phyloP scores from a whole-genome alignment of 2,888 invertebrate genomes.

The Plemyria rubiginata region DNA sequence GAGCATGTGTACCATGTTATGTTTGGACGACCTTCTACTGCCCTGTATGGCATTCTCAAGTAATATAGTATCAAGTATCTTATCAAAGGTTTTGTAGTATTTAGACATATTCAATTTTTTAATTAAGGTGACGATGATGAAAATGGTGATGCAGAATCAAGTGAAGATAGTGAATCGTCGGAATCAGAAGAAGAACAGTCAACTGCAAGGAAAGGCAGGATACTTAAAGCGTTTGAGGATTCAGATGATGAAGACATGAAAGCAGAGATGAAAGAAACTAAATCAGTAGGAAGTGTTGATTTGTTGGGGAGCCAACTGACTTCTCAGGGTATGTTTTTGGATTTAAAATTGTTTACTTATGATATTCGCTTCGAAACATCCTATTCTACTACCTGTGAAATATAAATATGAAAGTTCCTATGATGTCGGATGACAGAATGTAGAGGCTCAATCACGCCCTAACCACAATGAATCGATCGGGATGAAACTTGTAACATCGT shows the following conservation, averaged over 20 bases:
- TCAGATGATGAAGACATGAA: constrained; percentile 70
- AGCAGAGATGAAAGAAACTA: constrained; percentile 16
- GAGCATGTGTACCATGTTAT: too few species aligned
- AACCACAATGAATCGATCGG: too few species aligned
- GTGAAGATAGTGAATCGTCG: constrained; percentile 61
- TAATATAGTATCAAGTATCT: too few species aligned
- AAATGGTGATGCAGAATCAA: constrained; percentile 53
- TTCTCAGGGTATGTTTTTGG: constrained; percentile 60
- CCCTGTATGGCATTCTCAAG: too few species aligned
- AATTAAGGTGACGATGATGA: constrained; percentile 52
- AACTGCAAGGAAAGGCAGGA: constrained; percentile 67
- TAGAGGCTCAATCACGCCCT: too few species aligned
- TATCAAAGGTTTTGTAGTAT: too few species aligned
- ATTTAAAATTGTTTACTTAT: background rate
- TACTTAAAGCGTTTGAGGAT: constrained; percentile 79
- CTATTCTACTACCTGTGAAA: too few species aligned
- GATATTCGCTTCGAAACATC: background rate
- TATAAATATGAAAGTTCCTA: too few species aligned
- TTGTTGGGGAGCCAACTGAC: constrained; percentile 40
- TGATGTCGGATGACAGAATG: too few species aligned
- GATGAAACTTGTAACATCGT: too few species aligned
- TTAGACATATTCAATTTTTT: background rate
- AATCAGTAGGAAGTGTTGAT: constrained; percentile 21
- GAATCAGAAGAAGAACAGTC: constrained; percentile 59
- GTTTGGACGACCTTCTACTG: too few species aligned